These are phyloP conservation scores for Echinarachnius parma DNA, from an alignment of 53 echinoderm and acorn worm species.

Conservation along the genomic window DNA sequence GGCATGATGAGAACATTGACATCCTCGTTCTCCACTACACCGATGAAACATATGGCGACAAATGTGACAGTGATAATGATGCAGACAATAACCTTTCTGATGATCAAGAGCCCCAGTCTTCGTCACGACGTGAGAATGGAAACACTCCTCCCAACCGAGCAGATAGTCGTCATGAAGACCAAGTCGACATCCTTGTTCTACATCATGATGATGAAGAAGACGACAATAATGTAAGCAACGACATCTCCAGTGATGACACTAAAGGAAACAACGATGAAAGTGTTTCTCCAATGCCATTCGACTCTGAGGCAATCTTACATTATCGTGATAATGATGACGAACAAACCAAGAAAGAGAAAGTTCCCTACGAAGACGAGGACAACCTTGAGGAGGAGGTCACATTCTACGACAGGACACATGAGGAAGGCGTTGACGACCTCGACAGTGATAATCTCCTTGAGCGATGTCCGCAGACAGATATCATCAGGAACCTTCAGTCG, in stretches of 20 bases:
- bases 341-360: not conserved
- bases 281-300: not conserved
- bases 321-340: no score
- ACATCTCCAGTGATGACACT: not conserved
- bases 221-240: not conserved
- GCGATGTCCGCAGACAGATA: not conserved
- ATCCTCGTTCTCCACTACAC: no score
- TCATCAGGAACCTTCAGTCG: constrained; percentile 15
- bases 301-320: not conserved
- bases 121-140: no score
- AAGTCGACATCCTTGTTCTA: constrained; percentile 13
- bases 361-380: constrained; percentile 20
- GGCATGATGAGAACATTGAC: no score
- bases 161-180: not conserved
- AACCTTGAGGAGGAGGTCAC: constrained; percentile 15
- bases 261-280: not conserved
- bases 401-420: constrained; percentile 7
- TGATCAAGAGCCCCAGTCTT: no score
- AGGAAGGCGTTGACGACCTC: constrained; percentile 16
- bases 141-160: no score
- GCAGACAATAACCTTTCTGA: no score
- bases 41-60: no score
- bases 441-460: constrained; percentile 5
- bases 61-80: constrained; percentile 12
- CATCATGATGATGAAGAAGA: not conserved